Conservation (phyloP, 2,888 invertebrate species). For the Tipula confusa region DNA sequence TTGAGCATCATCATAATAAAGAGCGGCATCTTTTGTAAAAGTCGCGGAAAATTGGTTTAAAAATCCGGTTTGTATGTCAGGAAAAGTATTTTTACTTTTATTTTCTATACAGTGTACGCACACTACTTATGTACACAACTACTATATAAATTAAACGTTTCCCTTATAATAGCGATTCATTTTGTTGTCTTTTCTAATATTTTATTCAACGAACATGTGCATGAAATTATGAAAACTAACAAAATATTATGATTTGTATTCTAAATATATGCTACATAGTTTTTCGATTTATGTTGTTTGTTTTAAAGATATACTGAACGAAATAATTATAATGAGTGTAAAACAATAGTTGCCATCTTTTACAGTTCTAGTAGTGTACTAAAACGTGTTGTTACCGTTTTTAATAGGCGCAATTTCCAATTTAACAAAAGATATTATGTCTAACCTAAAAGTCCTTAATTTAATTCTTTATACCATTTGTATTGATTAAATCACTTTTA, state of each 20-base stretch:
- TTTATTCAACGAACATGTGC: slow-evolving; percentile 6
- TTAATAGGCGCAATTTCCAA: too few relatives aligned
- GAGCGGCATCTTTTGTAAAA: slow-evolving; percentile 7
- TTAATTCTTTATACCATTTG: too few relatives aligned
- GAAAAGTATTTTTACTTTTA: background rate
- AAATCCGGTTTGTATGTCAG: background rate
- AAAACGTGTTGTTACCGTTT: too few relatives aligned
- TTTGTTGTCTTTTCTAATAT: background rate
- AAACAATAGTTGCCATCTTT: too few relatives aligned
- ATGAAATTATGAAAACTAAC: background rate
- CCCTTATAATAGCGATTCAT: background rate
- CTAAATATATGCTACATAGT: background rate
- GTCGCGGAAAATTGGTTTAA: background rate
- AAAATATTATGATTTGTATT: slow-evolving; percentile 13
- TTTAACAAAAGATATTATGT: too few relatives aligned
- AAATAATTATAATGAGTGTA: background rate
- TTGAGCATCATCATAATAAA: background rate
- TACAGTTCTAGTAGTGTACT: too few relatives aligned
- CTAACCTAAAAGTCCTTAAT: too few relatives aligned
- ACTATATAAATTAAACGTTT: background rate
- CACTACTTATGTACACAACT: background rate
- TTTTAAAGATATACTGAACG: background rate
- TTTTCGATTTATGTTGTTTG: background rate
- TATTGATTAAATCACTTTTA: too few relatives aligned
- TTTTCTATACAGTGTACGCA: background rate